Evolutionary conservation across 1,140 invertebrate genomes (phyloP), one percentile per base, ranked within the genome.

Genomic region (Rhyacophila brunnea): DNA sequence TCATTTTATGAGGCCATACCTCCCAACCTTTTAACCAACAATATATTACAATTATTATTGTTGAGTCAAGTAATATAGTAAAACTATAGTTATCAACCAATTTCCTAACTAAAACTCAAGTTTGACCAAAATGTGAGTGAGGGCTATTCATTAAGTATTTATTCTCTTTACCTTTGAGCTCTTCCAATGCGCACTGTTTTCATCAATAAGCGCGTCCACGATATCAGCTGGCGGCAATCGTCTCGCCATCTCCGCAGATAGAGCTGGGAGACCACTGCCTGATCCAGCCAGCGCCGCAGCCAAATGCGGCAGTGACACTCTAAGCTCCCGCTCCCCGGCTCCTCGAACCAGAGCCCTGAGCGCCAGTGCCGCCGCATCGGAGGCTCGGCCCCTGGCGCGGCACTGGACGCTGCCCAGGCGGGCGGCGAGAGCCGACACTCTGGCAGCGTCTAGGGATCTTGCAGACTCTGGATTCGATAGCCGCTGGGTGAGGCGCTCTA

Each of bases 151-250:
- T n/a, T n/a, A n/a, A n/a, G n/a, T n/a, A n/a, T n/a, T n/a, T n/a
- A n/a, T n/a, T n/a, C n/a, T 28, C 9, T 6, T 42, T 58, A 83
- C 83, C 72, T 83, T 84, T 1, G 84, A 79, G 61, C 86, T 88
- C 65, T 84, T 84, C 45, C 81, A 81, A 59, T 83, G 80, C 28
- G 87, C 71, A 67, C 85, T 84, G n/a, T 85, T 81, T 11, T 81
- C 78, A 6, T 85, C 80, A 28, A 85, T 71, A 18, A 90, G 67
- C 59, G 83, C 80, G 59, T 84, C 77, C 9, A 89, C 70, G 28
- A 90, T 81, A 18, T 81, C 73, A 53, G 81, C 80, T 3, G 88
- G 82, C 23, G 81, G 78, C 19, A 85, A 11, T 0, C 58, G 13
- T 2, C 58, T 34, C 0, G 52, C 62, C 50, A 64, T 40, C n/a